Percentiles rank a stretch among this genome's conserved stretches.
Evolutionary conservation across 2,797 vertebrate species (phyloP).

Genomic region (Echeneis naucrates): DNA sequence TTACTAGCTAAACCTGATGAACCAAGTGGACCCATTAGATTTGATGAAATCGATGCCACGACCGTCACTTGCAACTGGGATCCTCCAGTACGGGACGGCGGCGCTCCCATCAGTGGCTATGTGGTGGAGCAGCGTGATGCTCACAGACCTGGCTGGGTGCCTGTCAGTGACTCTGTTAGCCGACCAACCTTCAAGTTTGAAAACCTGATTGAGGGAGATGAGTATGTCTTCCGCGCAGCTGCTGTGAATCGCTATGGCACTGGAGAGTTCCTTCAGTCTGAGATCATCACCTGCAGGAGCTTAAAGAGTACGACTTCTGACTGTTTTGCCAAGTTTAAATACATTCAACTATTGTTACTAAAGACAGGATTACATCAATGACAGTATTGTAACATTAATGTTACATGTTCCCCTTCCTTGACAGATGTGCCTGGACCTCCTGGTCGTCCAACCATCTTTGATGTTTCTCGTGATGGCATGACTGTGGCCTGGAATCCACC

Average conservation of each 20-base stretch:
- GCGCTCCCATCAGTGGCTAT: constrained; percentile 93
- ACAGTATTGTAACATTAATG: not conserved
- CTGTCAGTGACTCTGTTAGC: constrained; percentile 94
- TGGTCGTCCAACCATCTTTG: constrained; percentile 93
- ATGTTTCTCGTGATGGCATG: constrained; percentile 97
- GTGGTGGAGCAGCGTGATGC: constrained; percentile 97
- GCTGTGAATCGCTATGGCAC: constrained; percentile 96
- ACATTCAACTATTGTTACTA: not conserved
- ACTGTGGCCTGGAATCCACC: constrained; percentile 96
- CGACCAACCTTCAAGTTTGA: constrained; percentile 92
- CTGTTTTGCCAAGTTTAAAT: not conserved
- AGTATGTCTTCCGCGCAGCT: constrained; percentile 97
- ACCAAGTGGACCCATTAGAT: constrained; percentile 90
- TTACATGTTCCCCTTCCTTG: constrained; percentile 10
- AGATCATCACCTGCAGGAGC: constrained; percentile 93
- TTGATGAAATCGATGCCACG: constrained; percentile 94
- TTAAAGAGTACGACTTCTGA: constrained; percentile 88
- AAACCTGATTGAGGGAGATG: constrained; percentile 93
- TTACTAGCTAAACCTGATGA: constrained; percentile 94
- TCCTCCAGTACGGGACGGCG: constrained; percentile 92
- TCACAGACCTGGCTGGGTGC: constrained; percentile 97
- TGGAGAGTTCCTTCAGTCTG: constrained; percentile 95
- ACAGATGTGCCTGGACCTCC: constrained; percentile 93
- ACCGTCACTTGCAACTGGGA: constrained; percentile 94
- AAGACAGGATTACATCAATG: not conserved